These are phyloP conservation scores for Sebastes steindachneri DNA, from an alignment of 2,797 vertebrate genomes.

Conservation along the genomic window DNA sequence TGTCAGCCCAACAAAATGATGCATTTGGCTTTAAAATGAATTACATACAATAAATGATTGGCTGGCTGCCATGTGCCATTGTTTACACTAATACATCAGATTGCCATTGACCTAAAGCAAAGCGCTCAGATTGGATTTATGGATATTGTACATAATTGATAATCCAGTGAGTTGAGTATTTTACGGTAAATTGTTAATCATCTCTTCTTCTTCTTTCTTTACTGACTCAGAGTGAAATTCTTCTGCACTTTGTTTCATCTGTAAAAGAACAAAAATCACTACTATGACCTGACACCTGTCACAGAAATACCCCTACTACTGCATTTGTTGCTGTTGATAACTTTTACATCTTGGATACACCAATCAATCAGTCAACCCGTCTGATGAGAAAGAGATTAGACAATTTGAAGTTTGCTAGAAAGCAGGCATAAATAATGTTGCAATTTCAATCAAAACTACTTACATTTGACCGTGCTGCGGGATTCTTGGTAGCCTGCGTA, in stretches of 20 bases:
- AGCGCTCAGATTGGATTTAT: background rate
- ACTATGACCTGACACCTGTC: background rate
- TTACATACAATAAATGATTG: background rate
- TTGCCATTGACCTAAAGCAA: background rate
- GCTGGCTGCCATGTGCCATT: background rate
- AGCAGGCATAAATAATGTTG: background rate
- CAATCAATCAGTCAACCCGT: background rate
- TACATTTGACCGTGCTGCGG: constrained; percentile 95
- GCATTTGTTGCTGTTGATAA: background rate
- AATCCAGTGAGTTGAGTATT: background rate
- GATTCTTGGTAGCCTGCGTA: constrained; percentile 93
- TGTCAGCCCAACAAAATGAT: background rate
- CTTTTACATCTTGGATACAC: background rate
- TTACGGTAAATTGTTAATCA: background rate
- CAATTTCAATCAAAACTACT: constrained; percentile 62
- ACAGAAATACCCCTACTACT: background rate
- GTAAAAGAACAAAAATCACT: background rate
- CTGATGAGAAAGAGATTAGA: background rate
- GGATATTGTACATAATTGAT: background rate
- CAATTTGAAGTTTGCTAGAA: background rate
- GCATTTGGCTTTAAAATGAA: background rate
- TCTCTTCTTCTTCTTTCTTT: background rate
- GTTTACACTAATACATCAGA: constrained; percentile 3
- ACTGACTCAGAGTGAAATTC: background rate
- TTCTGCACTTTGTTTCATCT: background rate